Evolutionary conservation across 2,797 vertebrate species (phyloP).

Genomic region (Rhinophrynus dorsalis): DNA sequence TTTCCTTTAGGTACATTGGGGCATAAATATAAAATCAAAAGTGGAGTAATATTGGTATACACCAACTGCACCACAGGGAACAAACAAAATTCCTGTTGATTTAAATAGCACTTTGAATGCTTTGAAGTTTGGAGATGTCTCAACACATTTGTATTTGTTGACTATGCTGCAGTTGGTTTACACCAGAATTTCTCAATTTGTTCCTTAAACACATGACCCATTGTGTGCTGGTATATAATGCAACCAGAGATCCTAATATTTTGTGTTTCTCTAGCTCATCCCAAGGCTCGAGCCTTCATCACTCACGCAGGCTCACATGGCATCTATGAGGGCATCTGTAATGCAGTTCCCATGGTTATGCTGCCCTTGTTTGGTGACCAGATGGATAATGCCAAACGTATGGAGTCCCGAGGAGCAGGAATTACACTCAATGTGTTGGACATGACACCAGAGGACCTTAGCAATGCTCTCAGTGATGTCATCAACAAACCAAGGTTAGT

Average conservation of each 20-base stretch:
- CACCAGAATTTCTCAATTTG: too few relatives aligned
- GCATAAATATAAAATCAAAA: too few relatives aligned
- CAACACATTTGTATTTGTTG: too few relatives aligned
- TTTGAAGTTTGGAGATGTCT: too few relatives aligned
- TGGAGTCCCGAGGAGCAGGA: slow-evolving; percentile 76
- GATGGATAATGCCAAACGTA: slow-evolving; percentile 78
- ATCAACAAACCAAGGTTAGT: slow-evolving; percentile 83
- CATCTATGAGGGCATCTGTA: slow-evolving; percentile 88
- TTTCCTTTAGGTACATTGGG: too few relatives aligned
- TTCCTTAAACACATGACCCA: too few relatives aligned
- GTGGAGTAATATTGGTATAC: too few relatives aligned
- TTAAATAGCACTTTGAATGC: too few relatives aligned
- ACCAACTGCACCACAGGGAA: too few relatives aligned
- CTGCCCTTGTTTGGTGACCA: slow-evolving; percentile 85
- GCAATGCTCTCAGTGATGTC: slow-evolving; percentile 73
- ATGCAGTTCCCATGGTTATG: slow-evolving; percentile 87
- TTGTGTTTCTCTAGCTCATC: slow-evolving; percentile 67
- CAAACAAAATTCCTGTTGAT: too few relatives aligned
- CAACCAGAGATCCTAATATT: background rate
- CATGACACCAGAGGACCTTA: slow-evolving; percentile 73
- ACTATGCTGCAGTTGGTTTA: too few relatives aligned
- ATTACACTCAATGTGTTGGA: slow-evolving; percentile 74
- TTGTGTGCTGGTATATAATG: background rate
- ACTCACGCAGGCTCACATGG: slow-evolving; percentile 89
- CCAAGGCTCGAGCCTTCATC: slow-evolving; percentile 84